Base-by-base conservation (phyloP, 2,888 invertebrate genomes). In the Acronicta leporina region DNA sequence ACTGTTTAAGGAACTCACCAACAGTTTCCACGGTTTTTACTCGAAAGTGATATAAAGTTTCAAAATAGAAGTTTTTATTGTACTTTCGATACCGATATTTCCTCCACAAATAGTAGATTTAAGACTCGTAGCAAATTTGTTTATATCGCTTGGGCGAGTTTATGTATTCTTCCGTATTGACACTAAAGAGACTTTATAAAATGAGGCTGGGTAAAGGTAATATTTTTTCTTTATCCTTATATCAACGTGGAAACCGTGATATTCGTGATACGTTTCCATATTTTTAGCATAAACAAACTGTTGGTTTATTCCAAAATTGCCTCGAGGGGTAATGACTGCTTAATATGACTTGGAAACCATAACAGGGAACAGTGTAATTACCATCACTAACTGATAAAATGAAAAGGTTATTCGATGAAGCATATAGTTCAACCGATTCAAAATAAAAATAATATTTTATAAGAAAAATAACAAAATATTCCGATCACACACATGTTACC, bases 21-120 rank as follows among this genome's bases (percentile, higher is more conserved):
- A 75, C 73, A 76, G 68, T 71, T 75, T 70, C 68, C 59, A 62
- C 59, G 62, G 70, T 66, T 73, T 64, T 46, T 49, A 63, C 66
- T 69, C 61, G 69, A 64, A 45, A 65, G 61, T 72, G 52, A 70
- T 75, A 75, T 79, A 79, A 83, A 82, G 69, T 81, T 82, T 62
- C 64, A 62, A 58, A 82, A 83, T 79, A 65, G 73, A 61, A 72
- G 76, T 77, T 82, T 82, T 81, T 79, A 83, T 73, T 79, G 77
- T 75, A 78, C 77, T 79, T 83, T 58, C 46, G 72, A 66, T 75
- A 69, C 65, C 62, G 71, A 75, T 82, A 74, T 78, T 73, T 69
- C 40, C 44, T 50, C 33, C 25, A 54, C 38, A 38, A 38, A 38
- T 38, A 38, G 33, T 8, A 67, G 38, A 61, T 61, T 61, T 63